Base-by-base conservation (phyloP, 2,113 vertebrate genomes). In the Baryphthengus martii region DNA sequence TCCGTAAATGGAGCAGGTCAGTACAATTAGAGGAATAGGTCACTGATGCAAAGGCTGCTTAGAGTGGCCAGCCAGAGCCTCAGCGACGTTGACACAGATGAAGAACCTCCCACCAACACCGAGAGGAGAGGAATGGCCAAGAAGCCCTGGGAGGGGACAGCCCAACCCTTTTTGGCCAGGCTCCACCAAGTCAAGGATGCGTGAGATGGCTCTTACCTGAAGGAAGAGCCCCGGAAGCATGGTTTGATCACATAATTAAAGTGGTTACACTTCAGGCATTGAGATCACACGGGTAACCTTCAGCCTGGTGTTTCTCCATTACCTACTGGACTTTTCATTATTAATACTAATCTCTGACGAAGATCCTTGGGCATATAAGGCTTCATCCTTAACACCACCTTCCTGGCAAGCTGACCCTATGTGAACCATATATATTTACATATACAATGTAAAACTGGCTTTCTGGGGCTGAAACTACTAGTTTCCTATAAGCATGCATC, bases 351-450 rank as follows among this genome's bases (percentile, higher is more conserved):
- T 73, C 79, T 77, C 33, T 15, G 3, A 84, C 39, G 17, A 67
- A 93, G 95, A 94, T 78, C 89, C 87, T 81, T 78, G 55, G 61
- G 45, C 55, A 75, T 33, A 89, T 87, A 89, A 66, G 23, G 68
- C 50, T 91, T 84, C 52, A 56, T 45, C 31, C 45, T n/a, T 58
- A 70, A 25, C 89, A 84, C 74, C 58, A 86, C 33, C 31, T 86
- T 68, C 12, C 65, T 68, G 68, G 14, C 55, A 84, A 42, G 39
- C 0, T 56, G 44, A 93, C 55, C 39, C 39, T 50, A 13, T 3
- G 17, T 59, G 80, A 90, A 65, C 50, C 52, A n/a, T 25, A 26
- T 28, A 25, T 79, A 67, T 91, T 87, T 77, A 66, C 53, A 66
- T 13, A 58, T 3, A 9, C 14, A 26, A 29, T 8, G 73, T 28